Conservation (phyloP, 2,888 invertebrate species). For the Pogonocherus hispidulus region DNA sequence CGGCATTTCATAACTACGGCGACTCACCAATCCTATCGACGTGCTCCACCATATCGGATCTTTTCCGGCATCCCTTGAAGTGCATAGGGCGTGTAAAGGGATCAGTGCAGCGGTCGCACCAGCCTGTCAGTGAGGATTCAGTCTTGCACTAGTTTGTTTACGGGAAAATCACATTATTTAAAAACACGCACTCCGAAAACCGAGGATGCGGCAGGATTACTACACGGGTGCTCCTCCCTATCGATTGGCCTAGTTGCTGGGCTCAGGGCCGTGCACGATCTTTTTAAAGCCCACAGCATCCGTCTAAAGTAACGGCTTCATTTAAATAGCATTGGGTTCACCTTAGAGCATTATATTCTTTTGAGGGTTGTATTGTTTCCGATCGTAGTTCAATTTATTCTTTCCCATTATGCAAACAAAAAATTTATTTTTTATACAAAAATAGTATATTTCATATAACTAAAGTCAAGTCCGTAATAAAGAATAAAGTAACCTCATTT, state of each 20-base stretch:
- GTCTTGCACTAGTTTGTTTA: conserved; percentile 60
- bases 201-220: conserved; percentile 59
- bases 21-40: conserved; percentile 66
- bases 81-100: conserved; percentile 45
- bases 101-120: conserved; percentile 51
- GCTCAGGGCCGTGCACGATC: conserved; percentile 61
- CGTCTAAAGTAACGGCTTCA: not conserved
- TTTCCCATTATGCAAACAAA: too few relatives aligned
- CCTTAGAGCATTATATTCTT: too few relatives aligned
- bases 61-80: conserved; percentile 34
- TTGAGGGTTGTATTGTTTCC: too few relatives aligned
- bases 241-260: conserved; percentile 77
- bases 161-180: conserved; percentile 58
- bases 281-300: conserved; percentile 62
- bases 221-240: conserved; percentile 66
- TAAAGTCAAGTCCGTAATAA: too few relatives aligned
- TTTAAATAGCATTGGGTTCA: not conserved
- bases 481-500: too few relatives aligned
- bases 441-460: too few relatives aligned
- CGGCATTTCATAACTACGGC: conserved; percentile 7
- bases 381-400: too few relatives aligned
- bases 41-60: conserved; percentile 61
- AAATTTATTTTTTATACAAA: too few relatives aligned
- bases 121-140: conserved; percentile 25
- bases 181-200: conserved; percentile 68